A percentile compares a stretch with the other conserved stretches of the same genome.
phyloP scores from a whole-genome alignment of 2,888 invertebrate species.

The Meiosimyza decipiens region DNA sequence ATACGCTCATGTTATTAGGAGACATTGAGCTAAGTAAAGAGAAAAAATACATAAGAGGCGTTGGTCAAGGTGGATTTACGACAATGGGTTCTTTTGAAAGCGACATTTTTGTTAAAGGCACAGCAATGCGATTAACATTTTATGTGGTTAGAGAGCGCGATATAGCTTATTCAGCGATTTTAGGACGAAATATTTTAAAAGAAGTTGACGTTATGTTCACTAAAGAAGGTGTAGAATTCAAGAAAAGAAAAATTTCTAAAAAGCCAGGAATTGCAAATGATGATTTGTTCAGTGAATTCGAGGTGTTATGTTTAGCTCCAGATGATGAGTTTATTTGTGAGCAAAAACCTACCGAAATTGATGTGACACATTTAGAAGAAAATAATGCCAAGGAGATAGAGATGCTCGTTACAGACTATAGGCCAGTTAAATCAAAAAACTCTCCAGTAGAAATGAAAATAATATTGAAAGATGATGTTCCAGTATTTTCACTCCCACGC shows the following conservation, averaged over 20 bases:
- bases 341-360: neutral
- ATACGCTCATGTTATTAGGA: too few relatives aligned
- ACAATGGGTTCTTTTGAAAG: too few relatives aligned
- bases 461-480: conserved; percentile 21
- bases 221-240: conserved; percentile 5
- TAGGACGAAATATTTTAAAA: conserved; percentile 36
- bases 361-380: conserved; percentile 14
- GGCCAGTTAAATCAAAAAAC: neutral
- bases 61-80: too few relatives aligned
- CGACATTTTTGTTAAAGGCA: too few relatives aligned
- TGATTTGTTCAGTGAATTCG: neutral
- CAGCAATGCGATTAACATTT: conserved; percentile 15
- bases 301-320: conserved; percentile 1
- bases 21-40: too few relatives aligned
- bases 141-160: conserved; percentile 34
- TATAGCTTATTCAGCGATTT: conserved; percentile 35
- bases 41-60: too few relatives aligned
- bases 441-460: conserved; percentile 28
- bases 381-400: neutral
- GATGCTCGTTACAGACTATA: too few relatives aligned
- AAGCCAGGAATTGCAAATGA: neutral
- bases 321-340: neutral
- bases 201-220: conserved; percentile 23
- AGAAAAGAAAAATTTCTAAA: neutral
- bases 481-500: conserved; percentile 27